Conservation (phyloP, 2,113 vertebrate species). For the Melanerpes aurifrons region DNA sequence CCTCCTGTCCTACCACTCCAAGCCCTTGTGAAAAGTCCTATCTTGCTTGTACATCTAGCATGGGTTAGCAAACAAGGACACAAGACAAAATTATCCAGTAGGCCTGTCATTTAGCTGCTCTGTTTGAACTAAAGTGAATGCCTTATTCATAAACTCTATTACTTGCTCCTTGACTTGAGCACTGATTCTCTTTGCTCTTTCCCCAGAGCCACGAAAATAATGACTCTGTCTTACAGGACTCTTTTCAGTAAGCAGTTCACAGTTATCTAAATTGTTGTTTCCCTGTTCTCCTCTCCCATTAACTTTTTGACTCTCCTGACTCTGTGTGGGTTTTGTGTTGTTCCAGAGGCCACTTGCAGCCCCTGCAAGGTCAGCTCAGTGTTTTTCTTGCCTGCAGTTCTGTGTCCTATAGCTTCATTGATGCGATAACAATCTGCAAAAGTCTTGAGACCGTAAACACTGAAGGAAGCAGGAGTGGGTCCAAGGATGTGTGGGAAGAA, state of each 20-base stretch:
- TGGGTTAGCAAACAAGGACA: not conserved
- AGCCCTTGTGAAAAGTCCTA: too few species aligned
- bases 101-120: not conserved
- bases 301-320: slow-evolving; percentile 1
- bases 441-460: slow-evolving; percentile 33
- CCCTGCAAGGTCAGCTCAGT: slow-evolving; percentile 7
- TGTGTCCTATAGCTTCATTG: slow-evolving; percentile 1
- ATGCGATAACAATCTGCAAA: slow-evolving; percentile 55
- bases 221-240: slow-evolving; percentile 2
- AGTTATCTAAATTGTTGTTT: slow-evolving; percentile 45
- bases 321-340: not conserved
- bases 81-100: not conserved
- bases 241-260: not conserved
- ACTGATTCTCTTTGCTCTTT: not conserved
- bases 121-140: not conserved
- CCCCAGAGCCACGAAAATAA: slow-evolving; percentile 7
- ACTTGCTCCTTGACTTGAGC: not conserved
- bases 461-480: not conserved
- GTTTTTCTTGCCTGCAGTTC: slow-evolving; percentile 33
- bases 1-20: too few species aligned
- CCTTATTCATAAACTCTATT: not conserved
- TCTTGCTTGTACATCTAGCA: not conserved
- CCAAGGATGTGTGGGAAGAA: slow-evolving; percentile 12
- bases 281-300: not conserved
- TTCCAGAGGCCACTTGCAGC: not conserved